Evolutionary conservation across 1,140 invertebrate genomes (phyloP).

Genomic region (Lucilia sericata): DNA sequence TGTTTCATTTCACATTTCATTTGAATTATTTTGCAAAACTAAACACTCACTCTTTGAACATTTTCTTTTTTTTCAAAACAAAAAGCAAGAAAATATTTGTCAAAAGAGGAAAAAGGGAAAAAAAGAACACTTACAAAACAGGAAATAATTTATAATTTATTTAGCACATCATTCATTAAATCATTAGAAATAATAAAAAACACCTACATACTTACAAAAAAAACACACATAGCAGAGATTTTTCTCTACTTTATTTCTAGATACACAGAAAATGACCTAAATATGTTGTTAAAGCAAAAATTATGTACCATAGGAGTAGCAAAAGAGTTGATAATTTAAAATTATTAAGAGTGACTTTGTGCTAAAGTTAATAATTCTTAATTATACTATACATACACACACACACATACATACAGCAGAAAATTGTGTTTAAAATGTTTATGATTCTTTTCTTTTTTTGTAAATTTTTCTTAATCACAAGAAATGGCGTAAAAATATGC

Average conservation of each 20-base stretch:
- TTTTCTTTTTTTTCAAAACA: too few relatives aligned
- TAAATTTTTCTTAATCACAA: background rate
- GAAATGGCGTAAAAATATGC: too few relatives aligned
- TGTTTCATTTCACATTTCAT: background rate
- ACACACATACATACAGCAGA: too few relatives aligned
- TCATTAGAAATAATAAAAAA: constrained; percentile 7
- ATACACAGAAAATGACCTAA: background rate
- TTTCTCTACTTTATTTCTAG: background rate
- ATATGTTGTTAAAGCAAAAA: background rate
- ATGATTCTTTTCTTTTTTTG: background rate
- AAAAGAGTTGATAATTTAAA: background rate
- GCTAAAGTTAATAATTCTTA: background rate
- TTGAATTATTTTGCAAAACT: too few relatives aligned
- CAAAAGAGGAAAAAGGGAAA: background rate
- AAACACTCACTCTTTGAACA: background rate
- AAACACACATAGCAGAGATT: too few relatives aligned
- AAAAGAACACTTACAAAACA: background rate
- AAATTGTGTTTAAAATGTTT: background rate
- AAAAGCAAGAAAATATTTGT: background rate
- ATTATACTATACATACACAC: background rate
- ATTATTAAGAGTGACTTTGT: background rate
- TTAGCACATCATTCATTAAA: constrained; percentile 35
- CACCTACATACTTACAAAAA: background rate
- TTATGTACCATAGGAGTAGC: background rate
- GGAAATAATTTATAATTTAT: constrained; percentile 30